These are phyloP conservation scores for Oryzias javanicus DNA, from an alignment of 2,113 vertebrate genomes.

Conservation along the genomic window DNA sequence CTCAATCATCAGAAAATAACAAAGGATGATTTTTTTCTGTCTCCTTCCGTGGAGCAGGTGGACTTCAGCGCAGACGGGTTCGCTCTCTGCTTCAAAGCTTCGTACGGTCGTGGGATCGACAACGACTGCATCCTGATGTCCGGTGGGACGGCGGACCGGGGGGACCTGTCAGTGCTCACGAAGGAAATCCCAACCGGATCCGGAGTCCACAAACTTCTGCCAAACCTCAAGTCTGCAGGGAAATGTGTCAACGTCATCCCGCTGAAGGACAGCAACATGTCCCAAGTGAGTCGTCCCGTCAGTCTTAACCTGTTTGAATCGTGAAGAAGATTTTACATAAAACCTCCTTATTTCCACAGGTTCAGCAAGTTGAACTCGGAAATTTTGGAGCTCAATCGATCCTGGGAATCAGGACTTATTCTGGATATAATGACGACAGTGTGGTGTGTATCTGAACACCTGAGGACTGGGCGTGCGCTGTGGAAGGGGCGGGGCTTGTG, in stretches of 20 bases:
- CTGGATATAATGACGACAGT: constrained; percentile 29
- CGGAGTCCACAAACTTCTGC: constrained; percentile 46
- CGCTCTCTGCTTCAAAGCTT: constrained; percentile 44
- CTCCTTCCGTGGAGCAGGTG: constrained; percentile 24
- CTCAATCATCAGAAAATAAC: not conserved
- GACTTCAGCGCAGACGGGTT: constrained; percentile 27
- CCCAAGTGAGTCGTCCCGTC: constrained; percentile 15
- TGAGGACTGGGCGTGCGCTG: too few relatives aligned
- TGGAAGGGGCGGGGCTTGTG: too few relatives aligned
- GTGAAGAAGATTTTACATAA: not conserved
- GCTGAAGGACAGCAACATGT: constrained; percentile 33
- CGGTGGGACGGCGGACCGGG: constrained; percentile 46
- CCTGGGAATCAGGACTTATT: constrained; percentile 46
- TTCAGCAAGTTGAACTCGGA: constrained; percentile 53
- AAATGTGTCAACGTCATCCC: constrained; percentile 50
- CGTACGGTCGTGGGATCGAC: constrained; percentile 10
- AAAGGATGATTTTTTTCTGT: not conserved
- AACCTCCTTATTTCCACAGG: constrained; percentile 12
- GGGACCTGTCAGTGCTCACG: constrained; percentile 5
- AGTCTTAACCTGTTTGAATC: not conserved
- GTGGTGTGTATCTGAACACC: constrained; percentile 28
- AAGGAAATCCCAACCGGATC: constrained; percentile 46
- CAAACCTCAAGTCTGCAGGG: constrained; percentile 35
- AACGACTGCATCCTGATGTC: constrained; percentile 58
- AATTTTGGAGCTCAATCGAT: constrained; percentile 55